Base-by-base conservation (phyloP, 2,888 invertebrate species). In the Acronicta alni region DNA sequence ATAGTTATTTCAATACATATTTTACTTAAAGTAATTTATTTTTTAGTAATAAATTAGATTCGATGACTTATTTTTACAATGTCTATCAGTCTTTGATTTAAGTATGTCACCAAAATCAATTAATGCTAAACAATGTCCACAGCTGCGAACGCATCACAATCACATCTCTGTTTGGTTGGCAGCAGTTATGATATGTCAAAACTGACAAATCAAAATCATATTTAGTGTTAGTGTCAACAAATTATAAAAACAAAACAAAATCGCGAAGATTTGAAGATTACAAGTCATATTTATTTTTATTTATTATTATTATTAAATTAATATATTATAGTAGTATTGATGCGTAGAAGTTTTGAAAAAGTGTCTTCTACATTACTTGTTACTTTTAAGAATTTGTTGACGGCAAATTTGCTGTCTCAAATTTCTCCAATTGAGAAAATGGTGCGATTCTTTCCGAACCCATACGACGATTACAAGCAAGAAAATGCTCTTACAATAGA, bases 381-480 rank as follows among this genome's bases (percentile, higher is more conserved):
- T 54, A 73, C 74, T 38, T 70, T 82, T 56, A 72, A 76, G 47
- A 56, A 43, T 38, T 18, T 84, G 26, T 26, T 85, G 15, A 38
- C 66, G 38, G 12, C 51, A 20, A 80, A 74, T 66, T 75, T 82
- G 15, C 32, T 85, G 15, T 82, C 81, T 39, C 72, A 74, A 35
- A 48, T 69, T 48, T 61, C 60, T 48, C 67, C 74, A 18, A 75
- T 81, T 57, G 70, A 68, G 16, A 89, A 83, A 77, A 94, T 94
- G 93, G 93, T 93, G 53, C 85, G 94, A 54, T 91, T 87, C 75
- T 94, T 94, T 72, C 81, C 84, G 16, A 94, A 94, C 66, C 87
- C 89, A 0, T 91, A 79, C 44, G 88, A 89, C 35, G 92, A 92
- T 60, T 85, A 76, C 60, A 80, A 82, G 57, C 62, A 81, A 10